Evolutionary conservation across 2,797 vertebrate genomes (phyloP).

Genomic region (Rhinoraja longicauda): DNA sequence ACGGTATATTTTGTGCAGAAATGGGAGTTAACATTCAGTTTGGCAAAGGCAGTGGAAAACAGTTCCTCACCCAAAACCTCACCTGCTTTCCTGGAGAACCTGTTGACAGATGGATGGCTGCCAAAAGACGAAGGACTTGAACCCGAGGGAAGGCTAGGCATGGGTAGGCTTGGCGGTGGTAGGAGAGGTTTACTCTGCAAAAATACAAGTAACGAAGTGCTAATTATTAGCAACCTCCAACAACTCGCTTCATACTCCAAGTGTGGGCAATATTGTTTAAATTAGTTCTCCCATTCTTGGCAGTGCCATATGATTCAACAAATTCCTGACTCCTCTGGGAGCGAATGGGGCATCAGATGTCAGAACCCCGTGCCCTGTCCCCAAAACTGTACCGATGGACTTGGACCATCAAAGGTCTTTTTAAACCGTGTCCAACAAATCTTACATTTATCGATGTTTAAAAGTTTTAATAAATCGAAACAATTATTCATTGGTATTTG

Average conservation of each 20-base stretch:
- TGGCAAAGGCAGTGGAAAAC: no score
- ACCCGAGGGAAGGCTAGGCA: constrained; percentile 43
- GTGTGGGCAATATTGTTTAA: background rate
- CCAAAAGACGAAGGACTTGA: constrained; percentile 37
- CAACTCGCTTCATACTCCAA: background rate
- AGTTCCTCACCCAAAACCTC: constrained; percentile 40
- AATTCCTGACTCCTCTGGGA: background rate
- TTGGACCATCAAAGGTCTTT: no score
- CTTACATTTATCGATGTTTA: no score
- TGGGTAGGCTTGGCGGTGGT: constrained; percentile 76
- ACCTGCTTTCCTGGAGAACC: constrained; percentile 95
- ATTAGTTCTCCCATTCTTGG: background rate
- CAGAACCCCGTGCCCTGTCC: no score
- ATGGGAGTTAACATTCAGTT: background rate
- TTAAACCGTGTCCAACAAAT: no score
- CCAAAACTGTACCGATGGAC: no score
- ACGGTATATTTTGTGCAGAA: background rate
- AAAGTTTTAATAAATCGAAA: no score
- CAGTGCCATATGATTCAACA: background rate
- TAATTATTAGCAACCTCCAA: no score
- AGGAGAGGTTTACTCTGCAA: constrained; percentile 78
- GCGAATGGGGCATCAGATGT: no score
- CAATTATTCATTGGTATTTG: no score
- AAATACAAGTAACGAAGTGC: background rate
- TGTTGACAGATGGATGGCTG: constrained; percentile 69